Percentiles rank a stretch among this genome's conserved stretches.
Evolutionary conservation across 2,113 vertebrate genomes (phyloP).

Genomic region (Rhadina sibilatrix): DNA sequence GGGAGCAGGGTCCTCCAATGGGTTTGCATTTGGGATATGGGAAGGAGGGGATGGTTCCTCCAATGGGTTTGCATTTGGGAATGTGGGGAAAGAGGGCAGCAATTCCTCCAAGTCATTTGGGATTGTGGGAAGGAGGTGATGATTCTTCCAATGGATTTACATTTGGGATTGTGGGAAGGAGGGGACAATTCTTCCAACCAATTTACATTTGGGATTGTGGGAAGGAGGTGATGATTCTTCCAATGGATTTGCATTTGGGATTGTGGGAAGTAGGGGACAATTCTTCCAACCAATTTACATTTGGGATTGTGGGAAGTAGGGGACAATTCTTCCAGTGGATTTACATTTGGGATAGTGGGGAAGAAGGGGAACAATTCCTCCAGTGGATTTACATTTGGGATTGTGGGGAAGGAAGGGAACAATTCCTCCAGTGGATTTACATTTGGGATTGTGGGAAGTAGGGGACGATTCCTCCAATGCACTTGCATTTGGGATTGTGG

Average conservation of each 20-base stretch:
- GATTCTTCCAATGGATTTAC: background rate
- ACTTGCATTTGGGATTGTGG: background rate
- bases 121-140: background rate
- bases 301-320: background rate
- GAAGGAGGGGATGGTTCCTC: background rate
- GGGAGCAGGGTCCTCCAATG: background rate
- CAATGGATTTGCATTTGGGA: no score
- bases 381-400: fast-evolving
- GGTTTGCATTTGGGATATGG: background rate
- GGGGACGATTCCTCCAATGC: background rate
- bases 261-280: no score
- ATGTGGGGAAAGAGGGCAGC: no score
- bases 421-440: fast-evolving
- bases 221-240: no score
- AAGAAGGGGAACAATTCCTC: fast-evolving
- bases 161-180: no score
- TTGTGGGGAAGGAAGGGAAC: background rate
- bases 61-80: background rate
- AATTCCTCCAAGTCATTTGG: background rate
- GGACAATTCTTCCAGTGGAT: background rate
- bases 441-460: background rate
- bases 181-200: no score
- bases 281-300: background rate
- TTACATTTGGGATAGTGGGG: background rate
- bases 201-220: no score